Evolutionary conservation across 1,140 invertebrate genomes (phyloP).

Genomic region (Chlorops oryzae): DNA sequence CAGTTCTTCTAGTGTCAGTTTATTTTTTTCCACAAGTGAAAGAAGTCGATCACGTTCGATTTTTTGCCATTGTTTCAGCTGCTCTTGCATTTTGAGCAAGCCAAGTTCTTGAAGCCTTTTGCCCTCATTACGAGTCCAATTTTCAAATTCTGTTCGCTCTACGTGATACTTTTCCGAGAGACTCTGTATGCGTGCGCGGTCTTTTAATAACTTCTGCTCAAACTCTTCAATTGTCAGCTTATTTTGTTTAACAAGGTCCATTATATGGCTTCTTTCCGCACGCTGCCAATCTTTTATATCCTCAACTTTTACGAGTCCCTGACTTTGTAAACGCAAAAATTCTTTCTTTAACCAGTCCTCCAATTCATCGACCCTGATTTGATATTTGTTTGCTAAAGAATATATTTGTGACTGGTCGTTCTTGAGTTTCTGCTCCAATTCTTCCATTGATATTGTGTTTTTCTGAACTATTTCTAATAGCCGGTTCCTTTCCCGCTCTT

Average conservation of each 20-base stretch:
- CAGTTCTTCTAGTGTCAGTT: constrained; percentile 39
- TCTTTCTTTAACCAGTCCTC: constrained; percentile 43
- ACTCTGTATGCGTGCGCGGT: constrained; percentile 29
- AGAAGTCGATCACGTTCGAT: constrained; percentile 36
- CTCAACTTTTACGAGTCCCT: constrained; percentile 37
- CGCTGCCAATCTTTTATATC: constrained; percentile 41
- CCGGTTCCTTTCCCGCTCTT: constrained; percentile 36
- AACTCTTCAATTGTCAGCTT: constrained; percentile 35
- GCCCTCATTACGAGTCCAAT: constrained; percentile 39
- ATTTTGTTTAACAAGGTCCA: constrained; percentile 32
- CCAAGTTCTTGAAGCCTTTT: constrained; percentile 39
- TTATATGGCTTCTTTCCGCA: constrained; percentile 29
- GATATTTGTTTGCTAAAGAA: constrained; percentile 37
- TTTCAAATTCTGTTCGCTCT: constrained; percentile 35
- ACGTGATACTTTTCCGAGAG: constrained; percentile 38
- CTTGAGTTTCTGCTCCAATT: constrained; percentile 39
- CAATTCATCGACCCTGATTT: constrained; percentile 35
- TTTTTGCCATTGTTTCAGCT: constrained; percentile 42
- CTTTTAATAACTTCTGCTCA: constrained; percentile 31
- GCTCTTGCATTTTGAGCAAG: constrained; percentile 31
- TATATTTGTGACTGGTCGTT: constrained; percentile 37
- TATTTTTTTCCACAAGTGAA: constrained; percentile 35
- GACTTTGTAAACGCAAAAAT: constrained; percentile 30
- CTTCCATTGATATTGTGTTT: constrained; percentile 33
- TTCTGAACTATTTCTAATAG: constrained; percentile 32